Base-by-base conservation (phyloP, 2,797 vertebrate genomes). In the Buceros bicornis region DNA sequence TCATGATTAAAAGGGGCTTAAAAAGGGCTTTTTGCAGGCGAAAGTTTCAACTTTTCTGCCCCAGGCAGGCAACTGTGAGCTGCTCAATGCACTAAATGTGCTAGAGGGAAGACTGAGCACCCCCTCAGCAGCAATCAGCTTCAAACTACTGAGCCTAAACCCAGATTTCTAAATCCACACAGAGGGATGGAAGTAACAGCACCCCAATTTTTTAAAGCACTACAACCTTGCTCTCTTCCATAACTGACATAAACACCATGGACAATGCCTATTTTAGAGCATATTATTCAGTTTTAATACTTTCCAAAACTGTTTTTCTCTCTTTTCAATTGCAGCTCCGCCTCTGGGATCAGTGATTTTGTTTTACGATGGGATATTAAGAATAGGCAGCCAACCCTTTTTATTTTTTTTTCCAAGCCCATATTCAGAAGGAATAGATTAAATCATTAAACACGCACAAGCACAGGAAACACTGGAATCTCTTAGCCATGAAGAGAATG, bases 381-480 rank as follows among this genome's bases (percentile, higher is more conserved):
- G 67, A 95, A 57, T 3, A 95, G 48, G 84, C 87, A 95, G 82
- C 29, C 48, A 94, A 58, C 3, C 16, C 4, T 31, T 35, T 17
- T 67, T 51, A 33, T 33, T 29, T 18, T 2, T n/a, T 60, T 70
- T 67, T 71, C 70, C 71, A 82, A 83, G 54, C 37, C 82, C 64
- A 43, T 56, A 37, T 89, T 93, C n/a, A 72, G 61, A 86, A 83
- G 89, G 79, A 89, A 89, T 76, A 94, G 91, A 87, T 90, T 95
- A 91, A 93, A 93, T 95, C 78, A 96, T 95, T 93, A 92, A 95
- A 93, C 20, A 92, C 76, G 72, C 72, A 89, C 71, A 87, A 96
- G 79, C 87, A 91, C 84, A 87, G 95, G 92, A 89, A 96, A 93
- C 83, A 87, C 89, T 96, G 93, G 92, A 71, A 96, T 92, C 94